Evolutionary conservation across 2,888 invertebrate species (phyloP), one percentile per base, ranked within the genome.

Genomic region (Brenthis ino): DNA sequence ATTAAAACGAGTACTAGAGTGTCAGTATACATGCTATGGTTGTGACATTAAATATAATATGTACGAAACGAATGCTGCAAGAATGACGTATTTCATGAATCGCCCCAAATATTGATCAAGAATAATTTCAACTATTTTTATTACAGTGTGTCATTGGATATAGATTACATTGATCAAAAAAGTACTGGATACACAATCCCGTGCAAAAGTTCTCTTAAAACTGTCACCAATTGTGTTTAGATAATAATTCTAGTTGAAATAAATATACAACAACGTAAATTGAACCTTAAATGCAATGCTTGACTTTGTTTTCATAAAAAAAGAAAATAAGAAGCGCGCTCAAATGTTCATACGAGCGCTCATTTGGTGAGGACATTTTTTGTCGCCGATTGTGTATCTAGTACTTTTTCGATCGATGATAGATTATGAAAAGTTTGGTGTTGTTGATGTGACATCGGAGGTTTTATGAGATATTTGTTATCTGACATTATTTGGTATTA

Each of bases 381-480:
- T 28, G 28, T 28, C 28, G 28, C 28, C 5, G 28, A 28, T 28
- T 28, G 4, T 28, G 28, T 28, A 28, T 28, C 28, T 28, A 28
- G 28, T 28, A 28, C 28, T 28, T 28, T 28, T 28, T 28, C 5
- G 4, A 28, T 28, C 4, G 28, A 28, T 28, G 28, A 61, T 70
- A 72, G 63, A 71, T 70, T 73, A 73, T 72, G 53, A 65, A 64
- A 69, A 67, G 66, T 69, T 71, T 65, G 68, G 63, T 67, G 70
- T 69, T 69, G 71, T 68, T 74, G 60, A 67, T 66, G 57, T 51
- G 68, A 70, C 58, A 69, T 57, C 51, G 57, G 63, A 68, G 67
- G 76, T 74, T 76, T 78, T 80, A 80, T 79, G 79, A 78, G 80
- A 79, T 79, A 79, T 77, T 83, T 80, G 69, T 64, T 63, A 60